phyloP scores from a whole-genome alignment of 2,113 vertebrate genomes.

The Tupaia chinensis region DNA sequence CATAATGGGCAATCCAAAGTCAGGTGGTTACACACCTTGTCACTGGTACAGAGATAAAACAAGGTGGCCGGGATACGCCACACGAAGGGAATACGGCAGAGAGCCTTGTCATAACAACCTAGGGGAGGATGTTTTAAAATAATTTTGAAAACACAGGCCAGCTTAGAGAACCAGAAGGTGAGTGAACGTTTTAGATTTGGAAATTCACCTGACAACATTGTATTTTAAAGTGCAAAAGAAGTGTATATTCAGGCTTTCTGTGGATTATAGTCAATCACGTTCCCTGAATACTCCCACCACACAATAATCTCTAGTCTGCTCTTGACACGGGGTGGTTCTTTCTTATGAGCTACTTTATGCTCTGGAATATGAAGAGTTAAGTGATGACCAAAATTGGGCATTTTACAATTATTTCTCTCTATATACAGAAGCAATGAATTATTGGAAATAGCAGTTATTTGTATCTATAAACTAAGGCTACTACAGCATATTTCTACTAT shows the following conservation, averaged over 20 bases:
- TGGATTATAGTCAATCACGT: constrained; percentile 86
- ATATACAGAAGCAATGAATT: constrained; percentile 90
- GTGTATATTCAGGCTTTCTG: constrained; percentile 83
- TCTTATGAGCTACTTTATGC: constrained; percentile 85
- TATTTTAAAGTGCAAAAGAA: constrained; percentile 81
- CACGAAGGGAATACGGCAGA: background rate
- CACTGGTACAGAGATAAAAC: background rate
- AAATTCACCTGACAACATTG: constrained; percentile 60
- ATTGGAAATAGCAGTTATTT: constrained; percentile 90
- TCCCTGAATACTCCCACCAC: constrained; percentile 90
- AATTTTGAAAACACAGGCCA: background rate
- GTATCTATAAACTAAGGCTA: constrained; percentile 88
- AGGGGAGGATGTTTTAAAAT: background rate
- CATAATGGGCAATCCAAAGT: background rate
- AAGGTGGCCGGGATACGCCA: background rate
- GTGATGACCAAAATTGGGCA: constrained; percentile 91
- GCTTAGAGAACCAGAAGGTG: background rate
- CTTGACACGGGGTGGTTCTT: constrained; percentile 85
- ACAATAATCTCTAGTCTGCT: constrained; percentile 87
- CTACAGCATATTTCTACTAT: constrained; percentile 87
- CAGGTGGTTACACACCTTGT: background rate
- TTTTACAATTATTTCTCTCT: constrained; percentile 89
- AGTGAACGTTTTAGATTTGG: background rate
- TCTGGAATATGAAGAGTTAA: constrained; percentile 89
- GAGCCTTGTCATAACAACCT: background rate